A percentile compares a stretch with the other conserved stretches of the same genome.
Evolutionary conservation across 53 echinoderm and acorn worm genomes (phyloP).

Genomic region (Stichopus horrens): DNA sequence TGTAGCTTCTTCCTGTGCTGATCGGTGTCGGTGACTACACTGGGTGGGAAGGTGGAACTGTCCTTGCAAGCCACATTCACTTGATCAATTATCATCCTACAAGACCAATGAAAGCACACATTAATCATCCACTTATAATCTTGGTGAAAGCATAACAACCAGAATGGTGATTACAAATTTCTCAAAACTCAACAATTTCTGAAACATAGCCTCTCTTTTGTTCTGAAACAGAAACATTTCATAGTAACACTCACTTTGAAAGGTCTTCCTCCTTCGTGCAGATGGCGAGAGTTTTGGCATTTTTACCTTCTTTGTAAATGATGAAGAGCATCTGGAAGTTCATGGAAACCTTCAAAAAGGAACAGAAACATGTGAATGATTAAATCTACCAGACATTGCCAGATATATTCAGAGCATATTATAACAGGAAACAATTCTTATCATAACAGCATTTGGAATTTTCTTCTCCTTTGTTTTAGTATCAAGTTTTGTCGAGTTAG

Average conservation of each 20-base stretch:
- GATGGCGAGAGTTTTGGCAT: slow-evolving; percentile 65
- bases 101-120: not conserved
- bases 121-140: too few species aligned
- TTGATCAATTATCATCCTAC: slow-evolving; percentile 70
- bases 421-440: too few species aligned
- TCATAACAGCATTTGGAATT: too few species aligned
- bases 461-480: too few species aligned
- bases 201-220: not conserved
- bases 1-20: slow-evolving; percentile 70
- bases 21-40: slow-evolving; percentile 83
- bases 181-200: too few species aligned
- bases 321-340: slow-evolving; percentile 84
- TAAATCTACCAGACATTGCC: too few species aligned
- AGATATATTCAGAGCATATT: too few species aligned
- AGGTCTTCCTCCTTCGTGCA: slow-evolving; percentile 71
- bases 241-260: slow-evolving; percentile 59
- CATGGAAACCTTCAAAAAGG: slow-evolving; percentile 65
- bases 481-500: too few species aligned
- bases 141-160: too few species aligned
- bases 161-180: too few species aligned
- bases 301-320: slow-evolving; percentile 72
- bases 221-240: not conserved
- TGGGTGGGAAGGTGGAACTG: slow-evolving; percentile 54
- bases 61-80: slow-evolving; percentile 52
- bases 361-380: not conserved